Conservation (phyloP, 2,113 vertebrate genomes). For the Scomber japonicus region DNA sequence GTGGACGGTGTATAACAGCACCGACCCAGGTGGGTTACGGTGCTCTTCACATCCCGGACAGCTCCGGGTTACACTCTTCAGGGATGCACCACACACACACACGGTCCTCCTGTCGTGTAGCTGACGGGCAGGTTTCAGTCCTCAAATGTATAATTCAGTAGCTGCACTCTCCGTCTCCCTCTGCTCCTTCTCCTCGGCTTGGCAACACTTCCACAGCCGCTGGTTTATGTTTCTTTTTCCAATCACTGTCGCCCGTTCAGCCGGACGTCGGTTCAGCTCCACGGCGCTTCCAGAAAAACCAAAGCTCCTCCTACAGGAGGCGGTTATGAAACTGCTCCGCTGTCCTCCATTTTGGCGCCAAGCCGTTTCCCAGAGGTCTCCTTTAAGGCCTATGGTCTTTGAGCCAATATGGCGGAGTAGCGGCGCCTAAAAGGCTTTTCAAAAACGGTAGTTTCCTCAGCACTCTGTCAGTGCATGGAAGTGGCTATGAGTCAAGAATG, state of each 20-base stretch:
- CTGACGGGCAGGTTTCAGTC: background rate
- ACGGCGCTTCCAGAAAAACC: conserved; percentile 73
- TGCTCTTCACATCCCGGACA: conserved; percentile 50
- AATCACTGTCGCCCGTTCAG: conserved; percentile 22
- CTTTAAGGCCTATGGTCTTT: conserved; percentile 10
- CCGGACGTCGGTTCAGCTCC: conserved; percentile 46
- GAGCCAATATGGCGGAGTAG: conserved; percentile 81
- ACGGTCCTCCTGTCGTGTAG: background rate
- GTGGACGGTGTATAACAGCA: conserved; percentile 4
- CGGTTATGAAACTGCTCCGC: conserved; percentile 79
- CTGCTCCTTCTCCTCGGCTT: conserved; percentile 18
- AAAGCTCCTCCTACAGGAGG: conserved; percentile 79
- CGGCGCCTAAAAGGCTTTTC: conserved; percentile 18
- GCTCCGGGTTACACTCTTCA: conserved; percentile 20
- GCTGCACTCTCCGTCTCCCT: conserved; percentile 1
- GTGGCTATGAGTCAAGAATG: conserved; percentile 9
- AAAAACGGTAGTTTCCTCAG: conserved; percentile 65
- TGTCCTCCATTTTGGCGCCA: conserved; percentile 81
- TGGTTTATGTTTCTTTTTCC: conserved; percentile 45
- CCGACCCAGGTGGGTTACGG: conserved; percentile 60
- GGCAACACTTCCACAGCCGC: conserved; percentile 36
- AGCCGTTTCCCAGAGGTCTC: conserved; percentile 34
- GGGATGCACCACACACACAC: conserved; percentile 12
- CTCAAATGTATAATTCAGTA: background rate
- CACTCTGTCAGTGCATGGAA: conserved; percentile 34